Percentiles rank a stretch among this genome's conserved stretches.
phyloP scores from a whole-genome alignment of 1,140 invertebrate species.

The Ceratoteleas bidentatus region DNA sequence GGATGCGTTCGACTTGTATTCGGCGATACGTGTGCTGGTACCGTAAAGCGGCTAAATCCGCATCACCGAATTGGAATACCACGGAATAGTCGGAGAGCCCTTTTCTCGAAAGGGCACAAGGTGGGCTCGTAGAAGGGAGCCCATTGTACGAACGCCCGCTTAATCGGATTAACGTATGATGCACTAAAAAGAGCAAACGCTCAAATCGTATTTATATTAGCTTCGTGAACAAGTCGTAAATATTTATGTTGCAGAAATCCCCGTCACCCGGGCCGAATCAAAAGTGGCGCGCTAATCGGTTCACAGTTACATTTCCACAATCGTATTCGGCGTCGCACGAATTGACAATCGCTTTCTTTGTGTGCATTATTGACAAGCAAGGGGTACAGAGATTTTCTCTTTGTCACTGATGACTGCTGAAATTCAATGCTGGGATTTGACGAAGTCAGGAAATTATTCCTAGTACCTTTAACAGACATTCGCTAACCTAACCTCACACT shows the following conservation, averaged over 20 bases:
- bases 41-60: conserved; percentile 65
- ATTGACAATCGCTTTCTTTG: conserved; percentile 40
- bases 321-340: conserved; percentile 66
- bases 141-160: conserved; percentile 37
- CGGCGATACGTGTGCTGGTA: conserved; percentile 51
- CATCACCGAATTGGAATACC: conserved; percentile 58
- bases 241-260: conserved; percentile 79
- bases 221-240: conserved; percentile 81
- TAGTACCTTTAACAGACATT: too few relatives aligned
- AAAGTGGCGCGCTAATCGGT: conserved; percentile 78
- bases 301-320: conserved; percentile 75
- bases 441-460: background rate
- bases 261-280: conserved; percentile 43
- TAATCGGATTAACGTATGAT: conserved; percentile 64
- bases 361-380: conserved; percentile 20
- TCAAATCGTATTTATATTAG: conserved; percentile 82
- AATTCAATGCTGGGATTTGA: background rate
- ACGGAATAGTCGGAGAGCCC: conserved; percentile 40
- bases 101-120: conserved; percentile 61
- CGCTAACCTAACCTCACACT: too few relatives aligned
- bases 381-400: background rate
- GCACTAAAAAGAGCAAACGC: conserved; percentile 81
- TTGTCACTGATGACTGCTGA: background rate
- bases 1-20: conserved; percentile 50
- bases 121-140: conserved; percentile 41